Base-by-base conservation (phyloP, 2,888 invertebrate species). In the Lasioglossum morio region DNA sequence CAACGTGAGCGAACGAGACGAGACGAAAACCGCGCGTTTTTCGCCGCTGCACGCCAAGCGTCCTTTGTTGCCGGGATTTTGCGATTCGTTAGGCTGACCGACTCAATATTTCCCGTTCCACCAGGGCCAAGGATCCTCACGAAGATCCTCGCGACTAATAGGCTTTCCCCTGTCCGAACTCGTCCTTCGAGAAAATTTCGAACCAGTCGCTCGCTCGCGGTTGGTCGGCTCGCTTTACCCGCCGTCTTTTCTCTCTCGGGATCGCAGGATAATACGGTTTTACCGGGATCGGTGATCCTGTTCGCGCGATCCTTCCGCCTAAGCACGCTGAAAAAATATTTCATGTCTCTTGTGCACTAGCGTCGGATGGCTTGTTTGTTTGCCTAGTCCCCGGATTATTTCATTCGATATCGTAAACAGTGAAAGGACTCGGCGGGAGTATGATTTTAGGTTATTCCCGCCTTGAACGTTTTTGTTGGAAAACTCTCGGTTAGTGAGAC, bases 61-160 rank as follows among this genome's bases (percentile, higher is more conserved):
- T 60, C 46, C 80, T 82, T 90, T 90, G 91, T 90, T 90, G 81
- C 19, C 14, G 2, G 88, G 90, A 90, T 90, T 90, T 90, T 85
- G 86, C 88, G 88, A 93, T 93, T 93, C 92, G 93, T 90, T 92
- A 91, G 89, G 91, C 92, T 80, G 76, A 53, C 82, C 79, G 86
- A 85, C 77, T 79, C 81, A 76, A 83, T 82, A 70, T 79, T 85
- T 66, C 81, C 66, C 82, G 75, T 4, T 23, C 84, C 23, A 53
- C 72, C 23, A 81, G 83, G 72, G 40, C 82, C 77, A 63, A 72
- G 83, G 81, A 82, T 77, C 83, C 77, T 72, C 72, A 37, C n/a
- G 73, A 69, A 81, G 63, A 80, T 74, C 81, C 43, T 89, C 84
- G 78, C 87, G 84, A 90, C 90, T 94, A 94, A 94, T 91, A 92